Percentiles rank a stretch among this genome's conserved stretches.
Conservation (phyloP, 2,797 vertebrate genomes). For the Coracias cyanogaster region DNA sequence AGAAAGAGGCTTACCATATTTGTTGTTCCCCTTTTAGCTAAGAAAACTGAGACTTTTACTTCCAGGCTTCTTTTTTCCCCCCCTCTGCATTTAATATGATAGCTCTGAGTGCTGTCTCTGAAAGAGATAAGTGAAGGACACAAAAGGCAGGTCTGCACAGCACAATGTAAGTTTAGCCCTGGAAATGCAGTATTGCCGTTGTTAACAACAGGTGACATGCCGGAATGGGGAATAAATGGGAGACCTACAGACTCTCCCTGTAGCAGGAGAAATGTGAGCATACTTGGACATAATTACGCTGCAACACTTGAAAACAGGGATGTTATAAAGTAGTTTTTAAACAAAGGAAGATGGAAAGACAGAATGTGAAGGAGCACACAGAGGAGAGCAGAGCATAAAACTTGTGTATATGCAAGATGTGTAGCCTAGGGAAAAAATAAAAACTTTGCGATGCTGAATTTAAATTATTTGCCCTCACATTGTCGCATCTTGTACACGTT, state of each 20-base stretch:
- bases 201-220: neutral
- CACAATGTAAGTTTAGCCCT: neutral
- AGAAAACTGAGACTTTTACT: neutral
- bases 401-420: neutral
- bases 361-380: neutral
- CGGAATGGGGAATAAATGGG: neutral
- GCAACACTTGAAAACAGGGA: neutral
- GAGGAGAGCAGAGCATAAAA: neutral
- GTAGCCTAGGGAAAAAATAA: constrained; percentile 24
- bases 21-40: neutral
- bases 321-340: neutral
- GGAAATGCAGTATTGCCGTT: neutral
- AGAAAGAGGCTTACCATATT: neutral
- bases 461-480: constrained; percentile 31
- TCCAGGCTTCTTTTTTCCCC: neutral
- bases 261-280: neutral
- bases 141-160: neutral
- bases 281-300: neutral
- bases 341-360: neutral
- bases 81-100: neutral
- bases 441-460: neutral
- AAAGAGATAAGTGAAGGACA: neutral
- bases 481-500: neutral
- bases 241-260: neutral
- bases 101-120: neutral